phyloP scores from a whole-genome alignment of 2,113 vertebrate species.

The Ammospiza caudacuta region DNA sequence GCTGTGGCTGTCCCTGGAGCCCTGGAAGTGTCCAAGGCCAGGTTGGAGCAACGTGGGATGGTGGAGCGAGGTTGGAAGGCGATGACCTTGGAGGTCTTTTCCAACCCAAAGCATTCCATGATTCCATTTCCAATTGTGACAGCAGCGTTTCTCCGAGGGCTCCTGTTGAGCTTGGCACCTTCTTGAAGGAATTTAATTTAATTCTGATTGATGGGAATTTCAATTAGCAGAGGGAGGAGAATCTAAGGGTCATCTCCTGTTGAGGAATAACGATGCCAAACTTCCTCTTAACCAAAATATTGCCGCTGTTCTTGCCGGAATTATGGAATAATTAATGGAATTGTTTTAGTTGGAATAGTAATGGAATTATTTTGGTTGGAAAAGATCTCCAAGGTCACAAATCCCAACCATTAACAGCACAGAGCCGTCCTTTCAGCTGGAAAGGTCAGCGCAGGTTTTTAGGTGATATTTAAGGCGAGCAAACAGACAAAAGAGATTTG shows the following conservation, averaged over 20 bases:
- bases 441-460: background rate
- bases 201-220: background rate
- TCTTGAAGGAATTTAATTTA: background rate
- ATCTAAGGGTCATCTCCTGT: background rate
- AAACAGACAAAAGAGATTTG: background rate
- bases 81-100: too few species aligned
- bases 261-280: accelerated
- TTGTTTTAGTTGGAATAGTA: too few species aligned
- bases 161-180: background rate
- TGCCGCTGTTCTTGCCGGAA: background rate
- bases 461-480: background rate
- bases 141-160: background rate
- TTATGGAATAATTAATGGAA: too few species aligned
- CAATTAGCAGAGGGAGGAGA: background rate
- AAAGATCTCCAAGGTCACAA: background rate
- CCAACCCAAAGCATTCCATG: background rate
- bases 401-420: background rate
- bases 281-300: background rate
- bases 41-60: background rate
- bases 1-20: background rate
- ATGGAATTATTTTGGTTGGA: too few species aligned
- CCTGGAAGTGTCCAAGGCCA: background rate
- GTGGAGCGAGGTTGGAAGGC: accelerated
- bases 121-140: background rate
- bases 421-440: background rate